Conservation (phyloP, 2,797 vertebrate species). For the Gymnocypris eckloni region DNA sequence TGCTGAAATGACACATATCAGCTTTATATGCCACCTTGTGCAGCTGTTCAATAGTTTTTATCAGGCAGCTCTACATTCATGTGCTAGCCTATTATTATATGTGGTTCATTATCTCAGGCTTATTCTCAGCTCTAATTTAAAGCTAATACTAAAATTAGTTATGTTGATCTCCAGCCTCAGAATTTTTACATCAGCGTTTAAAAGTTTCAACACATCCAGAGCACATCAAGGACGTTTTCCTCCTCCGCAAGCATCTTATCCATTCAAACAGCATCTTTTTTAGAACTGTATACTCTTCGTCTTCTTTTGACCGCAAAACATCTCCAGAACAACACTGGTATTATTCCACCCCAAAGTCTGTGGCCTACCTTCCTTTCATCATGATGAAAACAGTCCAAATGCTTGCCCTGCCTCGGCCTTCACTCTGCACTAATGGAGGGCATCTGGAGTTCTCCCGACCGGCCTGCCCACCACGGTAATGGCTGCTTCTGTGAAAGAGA, state of each 20-base stretch:
- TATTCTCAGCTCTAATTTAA: neutral
- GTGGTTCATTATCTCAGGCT: neutral
- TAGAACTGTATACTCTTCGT: neutral
- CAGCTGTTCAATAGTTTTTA: neutral
- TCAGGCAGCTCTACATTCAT: neutral
- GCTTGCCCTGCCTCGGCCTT: slow-evolving; percentile 42
- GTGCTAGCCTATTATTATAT: neutral
- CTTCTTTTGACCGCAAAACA: slow-evolving; percentile 36
- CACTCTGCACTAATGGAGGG: slow-evolving; percentile 49
- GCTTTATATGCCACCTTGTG: too few species aligned
- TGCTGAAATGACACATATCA: neutral
- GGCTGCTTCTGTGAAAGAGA: slow-evolving; percentile 43
- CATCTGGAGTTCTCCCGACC: slow-evolving; percentile 32
- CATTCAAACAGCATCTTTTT: slow-evolving; percentile 1
- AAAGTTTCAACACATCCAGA: neutral
- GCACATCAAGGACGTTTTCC: neutral
- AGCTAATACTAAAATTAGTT: neutral
- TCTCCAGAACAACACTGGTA: neutral
- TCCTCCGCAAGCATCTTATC: neutral
- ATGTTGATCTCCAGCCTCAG: neutral
- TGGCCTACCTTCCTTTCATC: slow-evolving; percentile 29
- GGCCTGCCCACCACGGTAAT: slow-evolving; percentile 37
- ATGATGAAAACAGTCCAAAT: slow-evolving; percentile 41
- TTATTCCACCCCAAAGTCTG: neutral
- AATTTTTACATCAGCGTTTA: neutral